Evolutionary conservation across 2,797 vertebrate genomes (phyloP).

Genomic region (Sebastes matsubarae): DNA sequence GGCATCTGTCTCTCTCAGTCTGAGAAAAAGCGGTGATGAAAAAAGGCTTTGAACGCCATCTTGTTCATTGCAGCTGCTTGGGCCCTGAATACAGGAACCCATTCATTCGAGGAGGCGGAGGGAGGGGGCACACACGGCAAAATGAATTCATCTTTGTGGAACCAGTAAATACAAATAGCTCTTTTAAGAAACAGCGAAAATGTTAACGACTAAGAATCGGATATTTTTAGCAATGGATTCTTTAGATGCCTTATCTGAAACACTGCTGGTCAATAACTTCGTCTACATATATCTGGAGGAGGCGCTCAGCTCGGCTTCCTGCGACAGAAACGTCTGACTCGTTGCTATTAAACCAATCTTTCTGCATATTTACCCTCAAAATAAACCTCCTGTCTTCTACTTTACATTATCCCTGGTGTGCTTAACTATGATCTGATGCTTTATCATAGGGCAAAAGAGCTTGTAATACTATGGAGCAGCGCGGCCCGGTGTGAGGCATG

Average conservation of each 20-base stretch:
- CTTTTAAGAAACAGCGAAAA: slow-evolving; percentile 30
- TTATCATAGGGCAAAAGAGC: slow-evolving; percentile 16
- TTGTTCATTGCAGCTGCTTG: slow-evolving; percentile 93
- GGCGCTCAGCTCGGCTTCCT: slow-evolving; percentile 58
- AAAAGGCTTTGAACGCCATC: slow-evolving; percentile 94
- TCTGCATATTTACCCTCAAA: slow-evolving; percentile 4
- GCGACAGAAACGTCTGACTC: slow-evolving; percentile 49
- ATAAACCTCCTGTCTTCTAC: background rate
- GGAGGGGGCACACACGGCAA: slow-evolving; percentile 66
- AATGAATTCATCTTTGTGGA: slow-evolving; percentile 75
- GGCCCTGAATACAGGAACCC: slow-evolving; percentile 91
- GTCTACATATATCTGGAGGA: slow-evolving; percentile 19
- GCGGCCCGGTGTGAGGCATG: slow-evolving; percentile 32
- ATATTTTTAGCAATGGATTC: background rate
- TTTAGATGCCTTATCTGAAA: background rate
- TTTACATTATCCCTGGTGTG: fast-evolving
- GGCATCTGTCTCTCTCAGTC: slow-evolving; percentile 71
- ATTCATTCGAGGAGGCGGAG: slow-evolving; percentile 86
- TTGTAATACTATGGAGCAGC: background rate
- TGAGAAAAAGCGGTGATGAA: slow-evolving; percentile 75
- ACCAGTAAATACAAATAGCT: slow-evolving; percentile 58
- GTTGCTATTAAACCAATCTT: slow-evolving; percentile 20
- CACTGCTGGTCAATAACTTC: slow-evolving; percentile 24
- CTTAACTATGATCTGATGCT: background rate
- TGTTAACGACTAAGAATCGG: slow-evolving; percentile 1